Evolutionary conservation across 1,140 invertebrate species (phyloP), one percentile per base, ranked within the genome.

Genomic region (Onthophagus taurus): DNA sequence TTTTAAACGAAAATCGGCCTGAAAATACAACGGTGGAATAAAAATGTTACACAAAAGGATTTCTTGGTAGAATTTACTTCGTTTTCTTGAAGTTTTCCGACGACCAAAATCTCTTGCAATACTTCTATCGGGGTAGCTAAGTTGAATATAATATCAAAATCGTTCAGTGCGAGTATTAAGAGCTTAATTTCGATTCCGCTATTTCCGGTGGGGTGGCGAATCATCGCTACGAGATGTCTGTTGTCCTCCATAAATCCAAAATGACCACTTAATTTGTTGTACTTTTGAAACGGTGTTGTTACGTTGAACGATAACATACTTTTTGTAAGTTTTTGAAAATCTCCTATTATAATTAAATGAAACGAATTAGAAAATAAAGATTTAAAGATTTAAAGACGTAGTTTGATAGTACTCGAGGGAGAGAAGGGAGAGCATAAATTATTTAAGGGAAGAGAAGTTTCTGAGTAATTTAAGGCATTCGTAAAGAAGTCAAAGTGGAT

Each of bases 121-220:
- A 76, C 67, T 35, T 82, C 78, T 29, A 87, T 69, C 4, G 84
- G 81, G 2, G 84, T 76, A 0, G 80, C 81, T 1, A 86, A 50
- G 44, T 77, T 73, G 0, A 85, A 67, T 48, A 79, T 81, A 1
- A 85, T 59, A 61, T 87, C 74, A 54, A 86, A 87, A 55, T 83
- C 71, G 41, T 71, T 64, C 3, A 77, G 50, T 30, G 74, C 72
- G 2, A 65, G 50, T 12, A 76, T 48, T 4, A 74, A 74, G 2
- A 80, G 71, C 2, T 82, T 49, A 0, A 75, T 59, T 64, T 89
- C 84, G 17, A 77, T 56, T 35, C 83, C 83, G 1, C 81, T 53
- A n/a, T 75, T 74, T 16, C 77, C 73, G 16, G 71, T 67, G 0
- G 81, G 76, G 1, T 76, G 76, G 13, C 72, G 66, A 0, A 87